These are phyloP conservation scores for Gymnodraco acuticeps DNA, from an alignment of 2,797 vertebrate genomes.

Conservation along the genomic window DNA sequence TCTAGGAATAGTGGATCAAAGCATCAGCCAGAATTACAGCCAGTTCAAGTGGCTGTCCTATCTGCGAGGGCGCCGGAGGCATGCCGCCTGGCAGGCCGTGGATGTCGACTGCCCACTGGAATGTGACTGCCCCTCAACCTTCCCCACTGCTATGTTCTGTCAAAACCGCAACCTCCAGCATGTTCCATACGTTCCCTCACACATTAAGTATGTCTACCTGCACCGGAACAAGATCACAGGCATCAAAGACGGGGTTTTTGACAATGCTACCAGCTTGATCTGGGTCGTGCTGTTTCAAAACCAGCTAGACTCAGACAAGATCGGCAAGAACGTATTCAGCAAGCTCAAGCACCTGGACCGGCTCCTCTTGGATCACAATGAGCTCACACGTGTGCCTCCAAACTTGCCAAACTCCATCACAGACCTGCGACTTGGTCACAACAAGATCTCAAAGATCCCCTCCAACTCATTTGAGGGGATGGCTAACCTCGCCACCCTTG, in stretches of 20 bases:
- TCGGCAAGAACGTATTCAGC: slow-evolving; percentile 90
- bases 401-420: slow-evolving; percentile 90
- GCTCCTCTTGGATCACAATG: slow-evolving; percentile 92
- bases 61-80: slow-evolving; percentile 69
- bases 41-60: slow-evolving; percentile 79
- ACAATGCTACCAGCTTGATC: slow-evolving; percentile 92
- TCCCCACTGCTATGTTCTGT: slow-evolving; percentile 95
- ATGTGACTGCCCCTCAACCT: slow-evolving; percentile 91
- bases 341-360: slow-evolving; percentile 90
- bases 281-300: slow-evolving; percentile 95
- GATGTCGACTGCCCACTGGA: slow-evolving; percentile 91
- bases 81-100: slow-evolving; percentile 67
- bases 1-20: slow-evolving; percentile 66
- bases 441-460: slow-evolving; percentile 89
- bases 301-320: slow-evolving; percentile 90
- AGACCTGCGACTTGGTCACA: slow-evolving; percentile 89
- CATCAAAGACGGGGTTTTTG: slow-evolving; percentile 91
- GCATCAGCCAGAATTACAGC: slow-evolving; percentile 57
- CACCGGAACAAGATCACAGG: slow-evolving; percentile 92
- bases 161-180: slow-evolving; percentile 91
- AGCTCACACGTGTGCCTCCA: slow-evolving; percentile 88
- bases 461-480: slow-evolving; percentile 87
- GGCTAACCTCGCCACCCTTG: slow-evolving; percentile 86
- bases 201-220: slow-evolving; percentile 95
- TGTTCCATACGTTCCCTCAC: slow-evolving; percentile 91